Evolutionary conservation across 2,797 vertebrate species (phyloP).

Genomic region (Phalloptychus januarius): DNA sequence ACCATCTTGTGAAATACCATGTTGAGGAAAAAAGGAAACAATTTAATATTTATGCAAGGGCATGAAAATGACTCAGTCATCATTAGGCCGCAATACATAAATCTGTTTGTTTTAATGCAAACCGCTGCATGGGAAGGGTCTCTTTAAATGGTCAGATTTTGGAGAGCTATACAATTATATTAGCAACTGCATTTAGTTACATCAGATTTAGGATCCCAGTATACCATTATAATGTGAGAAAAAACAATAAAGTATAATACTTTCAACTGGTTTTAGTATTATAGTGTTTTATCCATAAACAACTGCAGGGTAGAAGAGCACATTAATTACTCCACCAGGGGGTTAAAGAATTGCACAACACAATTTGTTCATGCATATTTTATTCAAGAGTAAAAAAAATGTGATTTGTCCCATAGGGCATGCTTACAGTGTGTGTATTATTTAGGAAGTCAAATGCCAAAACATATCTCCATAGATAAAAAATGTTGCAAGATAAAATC

Average conservation of each 20-base stretch:
- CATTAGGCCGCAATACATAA: background rate
- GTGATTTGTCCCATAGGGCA: slow-evolving; percentile 90
- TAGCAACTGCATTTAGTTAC: background rate
- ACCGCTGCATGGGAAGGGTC: background rate
- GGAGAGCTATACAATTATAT: background rate
- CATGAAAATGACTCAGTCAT: background rate
- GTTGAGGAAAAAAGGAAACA: background rate
- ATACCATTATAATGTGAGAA: background rate
- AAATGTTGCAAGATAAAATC: slow-evolving; percentile 85
- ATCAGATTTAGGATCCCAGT: background rate
- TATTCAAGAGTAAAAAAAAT: slow-evolving; percentile 91
- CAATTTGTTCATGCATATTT: slow-evolving; percentile 88
- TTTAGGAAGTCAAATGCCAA: slow-evolving; percentile 88
- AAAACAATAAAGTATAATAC: background rate
- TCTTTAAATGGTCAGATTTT: background rate
- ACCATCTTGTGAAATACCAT: background rate
- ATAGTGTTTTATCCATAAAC: background rate
- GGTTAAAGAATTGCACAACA: slow-evolving; percentile 39
- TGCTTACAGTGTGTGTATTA: slow-evolving; percentile 88
- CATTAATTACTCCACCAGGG: background rate
- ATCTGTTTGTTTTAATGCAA: background rate
- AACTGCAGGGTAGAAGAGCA: background rate
- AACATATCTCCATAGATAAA: slow-evolving; percentile 83
- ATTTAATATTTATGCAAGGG: background rate
- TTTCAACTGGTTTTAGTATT: background rate